Evolutionary conservation across 2,113 vertebrate genomes (phyloP).

Genomic region (Gobio gobio): DNA sequence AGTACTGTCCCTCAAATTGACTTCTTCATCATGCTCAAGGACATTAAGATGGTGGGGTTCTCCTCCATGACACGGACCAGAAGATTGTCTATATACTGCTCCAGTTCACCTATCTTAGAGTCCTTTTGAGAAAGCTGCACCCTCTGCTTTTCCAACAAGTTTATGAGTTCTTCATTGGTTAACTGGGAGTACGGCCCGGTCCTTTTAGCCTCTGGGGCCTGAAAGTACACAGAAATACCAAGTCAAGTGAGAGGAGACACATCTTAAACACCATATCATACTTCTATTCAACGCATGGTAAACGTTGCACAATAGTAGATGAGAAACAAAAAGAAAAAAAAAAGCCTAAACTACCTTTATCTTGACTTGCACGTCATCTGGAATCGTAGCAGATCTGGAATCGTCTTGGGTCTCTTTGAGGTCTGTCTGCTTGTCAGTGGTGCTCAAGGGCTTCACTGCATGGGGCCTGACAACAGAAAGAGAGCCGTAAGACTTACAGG

Average conservation of each 20-base stretch:
- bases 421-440: conserved; percentile 69
- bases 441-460: conserved; percentile 89
- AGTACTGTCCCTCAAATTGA: not conserved
- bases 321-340: not conserved
- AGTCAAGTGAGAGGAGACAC: not conserved
- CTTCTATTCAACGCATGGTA: not conserved
- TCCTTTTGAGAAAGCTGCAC: conserved; percentile 81
- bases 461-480: conserved; percentile 79
- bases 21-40: conserved; percentile 63
- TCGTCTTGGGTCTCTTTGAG: conserved; percentile 65
- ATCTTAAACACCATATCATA: not conserved
- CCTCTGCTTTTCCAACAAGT: conserved; percentile 88
- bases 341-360: conserved; percentile 60
- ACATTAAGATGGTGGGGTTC: conserved; percentile 86
- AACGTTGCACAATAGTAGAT: not conserved
- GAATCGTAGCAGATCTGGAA: conserved; percentile 31
- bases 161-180: conserved; percentile 87
- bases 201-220: conserved; percentile 58
- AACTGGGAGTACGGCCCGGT: conserved; percentile 87
- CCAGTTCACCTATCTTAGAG: conserved; percentile 84
- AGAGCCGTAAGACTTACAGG: not conserved
- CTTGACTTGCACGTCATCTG: conserved; percentile 49
- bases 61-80: conserved; percentile 93
- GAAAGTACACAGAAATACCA: conserved; percentile 15
- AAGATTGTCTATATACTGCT: conserved; percentile 92